Evolutionary conservation across 1,140 invertebrate species (phyloP).

Genomic region (Drosophila virilis): DNA sequence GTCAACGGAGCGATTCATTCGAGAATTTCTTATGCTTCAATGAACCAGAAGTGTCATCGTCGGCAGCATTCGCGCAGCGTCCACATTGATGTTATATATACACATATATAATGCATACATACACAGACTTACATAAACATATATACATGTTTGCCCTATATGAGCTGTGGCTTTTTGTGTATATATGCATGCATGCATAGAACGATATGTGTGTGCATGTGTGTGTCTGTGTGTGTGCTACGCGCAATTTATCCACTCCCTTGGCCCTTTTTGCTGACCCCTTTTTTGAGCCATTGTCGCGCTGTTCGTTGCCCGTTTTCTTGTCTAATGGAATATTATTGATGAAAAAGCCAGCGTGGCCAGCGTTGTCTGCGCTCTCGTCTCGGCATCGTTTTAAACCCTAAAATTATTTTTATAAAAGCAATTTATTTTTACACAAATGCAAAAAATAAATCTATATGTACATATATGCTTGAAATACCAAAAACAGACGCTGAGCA

Average conservation of each 20-base stretch:
- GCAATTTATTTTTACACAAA: conserved; percentile 46
- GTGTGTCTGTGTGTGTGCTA: too few relatives aligned
- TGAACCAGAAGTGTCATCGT: conserved; percentile 80
- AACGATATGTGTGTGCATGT: neutral
- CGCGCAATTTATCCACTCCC: too few relatives aligned
- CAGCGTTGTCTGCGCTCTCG: neutral
- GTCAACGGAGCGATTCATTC: conserved; percentile 81
- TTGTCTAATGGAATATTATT: conserved; percentile 79
- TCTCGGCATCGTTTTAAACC: conserved; percentile 44
- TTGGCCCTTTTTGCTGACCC: conserved; percentile 3
- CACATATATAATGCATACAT: conserved; percentile 11
- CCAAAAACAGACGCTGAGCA: neutral
- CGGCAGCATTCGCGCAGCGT: conserved; percentile 41
- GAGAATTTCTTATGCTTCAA: conserved; percentile 82
- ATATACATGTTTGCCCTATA: conserved; percentile 15
- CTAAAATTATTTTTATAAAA: conserved; percentile 50
- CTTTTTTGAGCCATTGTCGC: conserved; percentile 23
- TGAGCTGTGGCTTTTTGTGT: conserved; percentile 18
- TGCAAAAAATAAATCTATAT: neutral
- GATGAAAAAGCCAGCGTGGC: conserved; percentile 62
- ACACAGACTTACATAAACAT: conserved; percentile 27
- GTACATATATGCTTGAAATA: neutral
- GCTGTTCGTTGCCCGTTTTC: conserved; percentile 40
- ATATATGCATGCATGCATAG: neutral
- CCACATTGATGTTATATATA: conserved; percentile 56